phyloP scores from a whole-genome alignment of 2,113 vertebrate species.

The Sarotherodon lohbergeri region DNA sequence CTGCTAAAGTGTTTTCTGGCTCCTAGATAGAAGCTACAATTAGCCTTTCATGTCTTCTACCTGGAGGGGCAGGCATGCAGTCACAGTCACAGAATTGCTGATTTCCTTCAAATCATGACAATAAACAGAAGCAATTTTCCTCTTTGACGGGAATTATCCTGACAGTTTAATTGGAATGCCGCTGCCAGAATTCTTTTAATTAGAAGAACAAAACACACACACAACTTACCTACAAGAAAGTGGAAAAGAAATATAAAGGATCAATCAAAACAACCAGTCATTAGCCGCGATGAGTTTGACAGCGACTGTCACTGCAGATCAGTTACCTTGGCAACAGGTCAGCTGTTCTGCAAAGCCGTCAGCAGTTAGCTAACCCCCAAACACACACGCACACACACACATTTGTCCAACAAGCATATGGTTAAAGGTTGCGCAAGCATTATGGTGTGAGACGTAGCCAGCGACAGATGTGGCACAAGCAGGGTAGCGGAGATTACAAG shows the following conservation, averaged over 20 bases:
- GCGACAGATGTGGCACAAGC: slow-evolving; percentile 42
- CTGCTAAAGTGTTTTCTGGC: not conserved
- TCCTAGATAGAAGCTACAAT: not conserved
- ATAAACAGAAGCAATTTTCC: not conserved
- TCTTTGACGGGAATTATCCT: slow-evolving; percentile 13
- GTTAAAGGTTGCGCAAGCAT: not conserved
- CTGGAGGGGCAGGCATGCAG: not conserved
- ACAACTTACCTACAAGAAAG: not conserved
- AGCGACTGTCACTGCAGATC: not conserved
- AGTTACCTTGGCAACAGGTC: slow-evolving; percentile 65
- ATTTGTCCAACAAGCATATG: not conserved
- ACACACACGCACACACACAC: not conserved
- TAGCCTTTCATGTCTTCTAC: not conserved
- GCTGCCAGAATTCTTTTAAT: not conserved
- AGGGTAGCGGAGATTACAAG: slow-evolving; percentile 38
- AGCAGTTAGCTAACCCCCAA: not conserved
- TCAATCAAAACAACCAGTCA: slow-evolving; percentile 35
- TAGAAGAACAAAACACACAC: not conserved
- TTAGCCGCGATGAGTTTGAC: slow-evolving; percentile 11
- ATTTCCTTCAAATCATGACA: slow-evolving; percentile 6
- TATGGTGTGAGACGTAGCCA: slow-evolving; percentile 2
- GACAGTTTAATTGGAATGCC: slow-evolving; percentile 39
- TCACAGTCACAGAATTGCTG: not conserved
- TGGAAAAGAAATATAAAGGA: slow-evolving; percentile 19
- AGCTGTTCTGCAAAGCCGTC: slow-evolving; percentile 33